These are phyloP conservation scores for Glaucomys volans DNA, from an alignment of 2,113 vertebrate genomes.

Conservation along the genomic window DNA sequence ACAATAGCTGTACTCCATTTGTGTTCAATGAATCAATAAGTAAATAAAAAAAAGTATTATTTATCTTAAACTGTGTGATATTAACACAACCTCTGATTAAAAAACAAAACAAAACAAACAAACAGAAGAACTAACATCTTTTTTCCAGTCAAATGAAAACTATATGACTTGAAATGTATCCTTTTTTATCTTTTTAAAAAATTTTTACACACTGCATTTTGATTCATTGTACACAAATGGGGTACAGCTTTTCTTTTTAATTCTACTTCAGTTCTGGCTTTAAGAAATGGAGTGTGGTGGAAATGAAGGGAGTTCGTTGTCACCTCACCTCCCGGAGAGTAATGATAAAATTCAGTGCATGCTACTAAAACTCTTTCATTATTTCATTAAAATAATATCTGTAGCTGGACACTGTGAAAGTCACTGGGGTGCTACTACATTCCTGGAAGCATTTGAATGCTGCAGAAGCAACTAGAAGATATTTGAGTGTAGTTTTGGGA, in stretches of 20 bases:
- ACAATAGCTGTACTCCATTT: too few species aligned
- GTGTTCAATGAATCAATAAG: too few species aligned
- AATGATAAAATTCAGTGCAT: neutral
- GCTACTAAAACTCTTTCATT: neutral
- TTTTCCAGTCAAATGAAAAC: neutral
- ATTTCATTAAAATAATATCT: conserved; percentile 10
- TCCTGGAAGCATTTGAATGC: too few species aligned
- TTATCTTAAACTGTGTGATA: neutral
- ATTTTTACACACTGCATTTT: too few species aligned
- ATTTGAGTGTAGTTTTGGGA: neutral
- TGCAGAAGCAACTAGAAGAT: neutral
- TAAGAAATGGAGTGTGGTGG: neutral
- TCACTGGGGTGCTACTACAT: neutral
- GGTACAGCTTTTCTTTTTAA: too few species aligned
- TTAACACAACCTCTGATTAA: neutral
- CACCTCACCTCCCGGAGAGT: neutral
- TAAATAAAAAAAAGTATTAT: too few species aligned
- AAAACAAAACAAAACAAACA: too few species aligned
- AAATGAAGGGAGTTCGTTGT: neutral
- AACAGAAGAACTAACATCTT: neutral
- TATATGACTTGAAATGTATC: neutral
- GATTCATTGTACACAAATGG: too few species aligned
- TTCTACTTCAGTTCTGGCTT: neutral
- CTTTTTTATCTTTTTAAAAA: too few species aligned
- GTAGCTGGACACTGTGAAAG: neutral